Evolutionary conservation across 2,113 vertebrate species (phyloP).

Genomic region (Nanorana parkeri): DNA sequence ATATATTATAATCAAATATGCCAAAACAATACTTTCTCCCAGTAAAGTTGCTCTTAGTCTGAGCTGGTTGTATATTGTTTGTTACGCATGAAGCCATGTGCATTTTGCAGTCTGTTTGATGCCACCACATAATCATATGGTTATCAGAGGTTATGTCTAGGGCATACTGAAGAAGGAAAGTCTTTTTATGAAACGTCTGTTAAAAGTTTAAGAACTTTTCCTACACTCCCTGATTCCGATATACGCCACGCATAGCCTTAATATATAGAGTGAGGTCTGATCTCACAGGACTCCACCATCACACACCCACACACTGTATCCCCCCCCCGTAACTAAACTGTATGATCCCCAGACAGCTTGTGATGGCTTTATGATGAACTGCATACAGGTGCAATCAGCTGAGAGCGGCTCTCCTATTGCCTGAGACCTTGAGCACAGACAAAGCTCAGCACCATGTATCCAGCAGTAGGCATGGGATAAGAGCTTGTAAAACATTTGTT

Average conservation of each 20-base stretch:
- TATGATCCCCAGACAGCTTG: conserved; percentile 41
- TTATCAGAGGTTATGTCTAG: too few species aligned
- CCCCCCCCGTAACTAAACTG: conserved; percentile 56
- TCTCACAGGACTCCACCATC: conserved; percentile 53
- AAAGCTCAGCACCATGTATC: conserved; percentile 61
- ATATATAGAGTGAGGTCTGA: conserved; percentile 33
- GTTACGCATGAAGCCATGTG: too few species aligned
- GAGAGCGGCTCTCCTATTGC: conserved; percentile 59
- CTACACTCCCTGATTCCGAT: conserved; percentile 41
- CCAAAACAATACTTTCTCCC: too few species aligned
- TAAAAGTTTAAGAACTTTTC: conserved; percentile 20
- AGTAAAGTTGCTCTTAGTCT: too few species aligned
- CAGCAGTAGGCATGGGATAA: conserved; percentile 67
- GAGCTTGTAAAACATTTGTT: conserved; percentile 78
- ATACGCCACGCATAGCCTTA: conserved; percentile 30
- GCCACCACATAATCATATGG: too few species aligned
- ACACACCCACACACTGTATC: conserved; percentile 44
- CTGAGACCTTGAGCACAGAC: conserved; percentile 57
- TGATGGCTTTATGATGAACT: conserved; percentile 65
- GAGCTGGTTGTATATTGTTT: too few species aligned
- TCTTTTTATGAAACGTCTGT: neutral
- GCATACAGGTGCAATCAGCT: conserved; percentile 73
- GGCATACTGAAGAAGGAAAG: neutral
- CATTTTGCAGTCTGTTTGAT: too few species aligned
- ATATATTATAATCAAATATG: too few species aligned